Conservation (phyloP, 2,113 vertebrate genomes). For the Paralichthys olivaceus region DNA sequence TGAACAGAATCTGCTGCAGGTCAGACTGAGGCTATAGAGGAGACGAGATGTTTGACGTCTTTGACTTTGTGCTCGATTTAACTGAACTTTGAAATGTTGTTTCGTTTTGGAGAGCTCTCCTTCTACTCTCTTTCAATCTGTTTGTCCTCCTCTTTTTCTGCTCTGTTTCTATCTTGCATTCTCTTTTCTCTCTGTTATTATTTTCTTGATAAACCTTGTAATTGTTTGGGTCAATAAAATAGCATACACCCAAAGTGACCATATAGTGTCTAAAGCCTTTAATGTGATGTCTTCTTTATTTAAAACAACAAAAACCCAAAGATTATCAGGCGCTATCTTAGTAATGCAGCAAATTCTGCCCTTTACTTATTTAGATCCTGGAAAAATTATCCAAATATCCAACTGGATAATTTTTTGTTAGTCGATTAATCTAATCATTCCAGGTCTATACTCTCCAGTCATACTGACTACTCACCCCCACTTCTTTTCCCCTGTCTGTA, state of each 20-base stretch:
- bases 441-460: too few relatives aligned
- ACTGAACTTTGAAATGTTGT: constrained; percentile 27
- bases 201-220: too few relatives aligned
- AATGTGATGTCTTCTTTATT: not conserved
- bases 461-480: too few relatives aligned
- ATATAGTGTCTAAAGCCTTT: too few relatives aligned
- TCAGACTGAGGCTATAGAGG: constrained; percentile 44
- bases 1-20: constrained; percentile 39
- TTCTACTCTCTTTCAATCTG: not conserved
- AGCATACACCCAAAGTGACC: too few relatives aligned
- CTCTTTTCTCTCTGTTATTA: too few relatives aligned
- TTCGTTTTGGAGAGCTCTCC: not conserved
- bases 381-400: too few relatives aligned
- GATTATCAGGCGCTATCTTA: too few relatives aligned
- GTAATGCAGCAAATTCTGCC: not conserved
- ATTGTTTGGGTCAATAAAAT: too few relatives aligned
- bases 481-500: not conserved
- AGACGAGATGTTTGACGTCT: constrained; percentile 1
- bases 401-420: not conserved
- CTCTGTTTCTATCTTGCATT: not conserved
- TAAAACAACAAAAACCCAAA: not conserved
- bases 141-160: constrained; percentile 5
- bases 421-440: too few relatives aligned
- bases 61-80: constrained; percentile 33
- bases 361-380: not conserved